Evolutionary conservation across 2,888 invertebrate genomes (phyloP).

Genomic region (Nudaria mundana): DNA sequence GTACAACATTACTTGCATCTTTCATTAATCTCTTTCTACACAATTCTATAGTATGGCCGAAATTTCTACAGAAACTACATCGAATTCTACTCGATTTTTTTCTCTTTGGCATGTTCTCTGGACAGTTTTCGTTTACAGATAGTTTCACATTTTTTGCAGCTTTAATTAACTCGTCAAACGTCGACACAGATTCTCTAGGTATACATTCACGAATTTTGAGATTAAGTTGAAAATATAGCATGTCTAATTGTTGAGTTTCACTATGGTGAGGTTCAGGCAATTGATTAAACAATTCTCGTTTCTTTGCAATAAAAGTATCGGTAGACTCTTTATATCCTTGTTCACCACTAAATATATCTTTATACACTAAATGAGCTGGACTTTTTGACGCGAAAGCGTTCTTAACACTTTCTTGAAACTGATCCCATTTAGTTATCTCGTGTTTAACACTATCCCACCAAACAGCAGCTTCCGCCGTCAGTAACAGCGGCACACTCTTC

Average conservation of each 20-base stretch:
- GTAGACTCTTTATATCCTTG: not conserved
- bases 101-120: too few species aligned
- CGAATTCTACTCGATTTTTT: too few species aligned
- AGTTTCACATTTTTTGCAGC: too few species aligned
- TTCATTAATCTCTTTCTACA: too few species aligned
- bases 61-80: too few species aligned
- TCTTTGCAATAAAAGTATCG: not conserved
- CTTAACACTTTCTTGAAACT: not conserved
- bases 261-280: not conserved
- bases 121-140: too few species aligned
- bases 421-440: not conserved
- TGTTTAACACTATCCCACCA: not conserved
- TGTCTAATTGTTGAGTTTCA: not conserved
- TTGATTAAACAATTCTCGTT: not conserved
- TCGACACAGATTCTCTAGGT: not conserved
- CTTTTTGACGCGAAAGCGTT: not conserved
- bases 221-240: not conserved
- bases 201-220: not conserved
- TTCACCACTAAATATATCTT: not conserved
- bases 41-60: too few species aligned
- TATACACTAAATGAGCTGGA: not conserved
- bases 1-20: too few species aligned
- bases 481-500: not conserved
- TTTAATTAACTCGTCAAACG: too few species aligned
- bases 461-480: not conserved